Conservation (phyloP, 1,140 invertebrate species). For the Oryctes rhinoceros region DNA sequence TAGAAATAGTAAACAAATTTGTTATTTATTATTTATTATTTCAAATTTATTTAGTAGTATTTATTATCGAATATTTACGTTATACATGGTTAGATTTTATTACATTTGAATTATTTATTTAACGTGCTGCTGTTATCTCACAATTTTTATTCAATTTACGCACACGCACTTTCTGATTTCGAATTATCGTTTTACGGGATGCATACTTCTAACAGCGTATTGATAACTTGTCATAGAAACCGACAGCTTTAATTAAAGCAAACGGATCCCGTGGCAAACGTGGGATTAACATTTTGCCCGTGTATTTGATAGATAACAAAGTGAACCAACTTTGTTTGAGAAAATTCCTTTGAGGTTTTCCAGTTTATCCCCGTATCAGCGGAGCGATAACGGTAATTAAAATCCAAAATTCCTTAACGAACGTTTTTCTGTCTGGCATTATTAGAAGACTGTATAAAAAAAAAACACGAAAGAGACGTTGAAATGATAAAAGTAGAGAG, state of each 20-base stretch:
- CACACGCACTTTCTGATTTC: no score
- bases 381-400: not conserved
- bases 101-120: no score
- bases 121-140: no score
- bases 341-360: not conserved
- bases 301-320: not conserved
- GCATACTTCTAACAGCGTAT: not conserved
- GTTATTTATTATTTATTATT: no score
- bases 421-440: not conserved
- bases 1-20: no score
- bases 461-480: not conserved
- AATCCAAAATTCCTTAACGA: not conserved
- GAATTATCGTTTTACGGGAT: no score
- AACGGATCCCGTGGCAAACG: not conserved
- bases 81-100: no score
- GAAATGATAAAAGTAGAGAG: not conserved
- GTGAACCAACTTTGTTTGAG: not conserved
- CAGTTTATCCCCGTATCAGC: not conserved
- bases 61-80: no score
- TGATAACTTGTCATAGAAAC: not conserved
- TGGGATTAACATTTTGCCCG: not conserved
- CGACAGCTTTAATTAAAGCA: slow-evolving; percentile 4
- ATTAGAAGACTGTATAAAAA: no score
- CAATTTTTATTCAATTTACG: no score
- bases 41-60: no score